These are phyloP conservation scores for Axea sp. DNA, from an alignment of 2,888 invertebrate species.

Conservation along the genomic window DNA sequence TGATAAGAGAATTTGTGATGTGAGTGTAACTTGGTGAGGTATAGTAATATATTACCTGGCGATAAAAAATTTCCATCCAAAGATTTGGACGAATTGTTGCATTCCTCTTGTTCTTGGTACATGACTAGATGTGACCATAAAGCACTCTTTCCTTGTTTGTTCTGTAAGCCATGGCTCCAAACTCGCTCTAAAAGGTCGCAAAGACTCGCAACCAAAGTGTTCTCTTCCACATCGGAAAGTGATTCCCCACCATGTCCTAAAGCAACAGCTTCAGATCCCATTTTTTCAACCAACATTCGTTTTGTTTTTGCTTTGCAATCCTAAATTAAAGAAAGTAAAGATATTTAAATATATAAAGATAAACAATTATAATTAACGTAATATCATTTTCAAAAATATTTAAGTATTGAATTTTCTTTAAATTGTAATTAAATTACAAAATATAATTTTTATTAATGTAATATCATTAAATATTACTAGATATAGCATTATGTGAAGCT, in stretches of 20 bases:
- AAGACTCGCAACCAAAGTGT: conserved; percentile 97
- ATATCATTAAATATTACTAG: too few relatives aligned
- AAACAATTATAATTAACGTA: too few relatives aligned
- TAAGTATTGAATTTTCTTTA: too few relatives aligned
- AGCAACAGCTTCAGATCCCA: conserved; percentile 98
- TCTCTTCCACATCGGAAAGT: conserved; percentile 92
- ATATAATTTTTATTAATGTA: too few relatives aligned
- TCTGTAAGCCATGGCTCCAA: conserved; percentile 98
- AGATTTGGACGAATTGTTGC: conserved; percentile 81
- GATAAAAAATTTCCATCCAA: conserved; percentile 83
- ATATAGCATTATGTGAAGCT: too few relatives aligned
- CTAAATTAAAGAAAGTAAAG: too few relatives aligned
- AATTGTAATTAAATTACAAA: background rate
- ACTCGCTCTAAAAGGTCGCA: conserved; percentile 98
- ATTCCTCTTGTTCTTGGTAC: conserved; percentile 91
- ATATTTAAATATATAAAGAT: too few relatives aligned
- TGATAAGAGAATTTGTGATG: background rate
- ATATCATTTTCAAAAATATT: too few relatives aligned
- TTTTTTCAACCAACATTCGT: conserved; percentile 98
- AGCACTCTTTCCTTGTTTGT: conserved; percentile 97
- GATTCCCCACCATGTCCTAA: conserved; percentile 92
- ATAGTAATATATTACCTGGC: conserved; percentile 81
- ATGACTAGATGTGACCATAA: conserved; percentile 96
- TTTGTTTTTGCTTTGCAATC: conserved; percentile 97
- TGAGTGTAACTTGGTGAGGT: background rate